phyloP scores from a whole-genome alignment of 1,140 invertebrate species.

The Elymnias hypermnestra region DNA sequence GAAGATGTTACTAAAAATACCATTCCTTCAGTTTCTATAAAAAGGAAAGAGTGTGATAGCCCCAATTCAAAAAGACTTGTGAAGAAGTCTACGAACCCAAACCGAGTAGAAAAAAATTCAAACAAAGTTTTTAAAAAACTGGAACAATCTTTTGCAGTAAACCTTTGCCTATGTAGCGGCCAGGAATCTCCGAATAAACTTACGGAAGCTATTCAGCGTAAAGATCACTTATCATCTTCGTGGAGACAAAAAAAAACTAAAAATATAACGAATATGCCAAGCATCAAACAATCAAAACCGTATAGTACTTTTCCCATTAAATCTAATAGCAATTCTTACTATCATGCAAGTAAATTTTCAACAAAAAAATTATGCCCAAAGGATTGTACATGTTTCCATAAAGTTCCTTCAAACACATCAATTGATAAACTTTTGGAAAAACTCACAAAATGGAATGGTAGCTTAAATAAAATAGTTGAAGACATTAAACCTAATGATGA shows the following conservation, averaged over 20 bases:
- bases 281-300: conserved; percentile 31
- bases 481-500: neutral
- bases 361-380: conserved; percentile 26
- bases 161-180: conserved; percentile 44
- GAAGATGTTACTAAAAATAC: neutral
- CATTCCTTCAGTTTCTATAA: neutral
- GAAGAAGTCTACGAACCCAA: conserved; percentile 11
- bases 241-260: conserved; percentile 20
- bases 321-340: neutral
- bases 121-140: conserved; percentile 28
- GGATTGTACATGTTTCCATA: conserved; percentile 51
- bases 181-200: conserved; percentile 15
- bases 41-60: conserved; percentile 8
- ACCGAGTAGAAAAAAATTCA: conserved; percentile 15
- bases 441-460: conserved; percentile 39
- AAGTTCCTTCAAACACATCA: conserved; percentile 53
- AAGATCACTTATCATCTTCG: neutral
- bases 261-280: conserved; percentile 22
- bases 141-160: conserved; percentile 44
- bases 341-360: conserved; percentile 1
- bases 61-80: conserved; percentile 11
- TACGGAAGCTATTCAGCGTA: conserved; percentile 5
- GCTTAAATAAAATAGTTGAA: conserved; percentile 9
- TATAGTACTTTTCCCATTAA: conserved; percentile 14
- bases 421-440: conserved; percentile 48